These are phyloP conservation scores for Champsocephalus gunnari DNA, from an alignment of 2,797 vertebrate species.

Conservation along the genomic window DNA sequence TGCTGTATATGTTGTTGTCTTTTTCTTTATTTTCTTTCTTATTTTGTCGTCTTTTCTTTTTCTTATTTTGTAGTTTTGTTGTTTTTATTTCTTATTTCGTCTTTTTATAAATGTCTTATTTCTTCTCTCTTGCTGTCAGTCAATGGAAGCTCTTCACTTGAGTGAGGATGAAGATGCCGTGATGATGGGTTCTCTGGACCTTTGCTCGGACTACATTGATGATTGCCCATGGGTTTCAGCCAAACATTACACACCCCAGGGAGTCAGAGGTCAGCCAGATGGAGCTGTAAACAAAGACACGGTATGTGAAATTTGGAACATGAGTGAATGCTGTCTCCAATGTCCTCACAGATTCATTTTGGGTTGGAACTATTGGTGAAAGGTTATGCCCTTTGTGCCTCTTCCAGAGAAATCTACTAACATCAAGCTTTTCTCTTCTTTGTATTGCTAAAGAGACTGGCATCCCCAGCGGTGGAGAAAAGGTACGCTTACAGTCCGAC, in stretches of 20 bases:
- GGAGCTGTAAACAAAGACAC: constrained; percentile 52
- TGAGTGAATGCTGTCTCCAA: not conserved
- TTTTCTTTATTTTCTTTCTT: too few relatives aligned
- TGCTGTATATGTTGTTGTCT: not conserved
- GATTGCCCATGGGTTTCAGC: constrained; percentile 72
- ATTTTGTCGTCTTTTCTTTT: too few relatives aligned
- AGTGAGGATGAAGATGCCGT: constrained; percentile 77
- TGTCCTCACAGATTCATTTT: not conserved
- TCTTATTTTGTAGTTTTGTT: not conserved
- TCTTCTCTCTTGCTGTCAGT: constrained; percentile 51
- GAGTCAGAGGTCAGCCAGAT: constrained; percentile 62
- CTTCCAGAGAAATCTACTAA: not conserved
- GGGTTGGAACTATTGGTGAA: constrained; percentile 1
- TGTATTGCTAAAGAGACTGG: constrained; percentile 68
- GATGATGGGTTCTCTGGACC: constrained; percentile 82
- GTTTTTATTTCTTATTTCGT: not conserved
- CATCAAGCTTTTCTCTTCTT: not conserved
- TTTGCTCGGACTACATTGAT: constrained; percentile 79
- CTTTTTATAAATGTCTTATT: not conserved
- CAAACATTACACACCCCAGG: constrained; percentile 51
- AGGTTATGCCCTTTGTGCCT: too few relatives aligned
- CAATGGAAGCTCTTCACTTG: constrained; percentile 76
- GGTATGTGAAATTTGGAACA: constrained; percentile 46
- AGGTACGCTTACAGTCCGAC: constrained; percentile 51
- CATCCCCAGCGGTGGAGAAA: constrained; percentile 69